Evolutionary conservation across 2,113 vertebrate genomes (phyloP).

Genomic region (Gnathonemus longibarbis): DNA sequence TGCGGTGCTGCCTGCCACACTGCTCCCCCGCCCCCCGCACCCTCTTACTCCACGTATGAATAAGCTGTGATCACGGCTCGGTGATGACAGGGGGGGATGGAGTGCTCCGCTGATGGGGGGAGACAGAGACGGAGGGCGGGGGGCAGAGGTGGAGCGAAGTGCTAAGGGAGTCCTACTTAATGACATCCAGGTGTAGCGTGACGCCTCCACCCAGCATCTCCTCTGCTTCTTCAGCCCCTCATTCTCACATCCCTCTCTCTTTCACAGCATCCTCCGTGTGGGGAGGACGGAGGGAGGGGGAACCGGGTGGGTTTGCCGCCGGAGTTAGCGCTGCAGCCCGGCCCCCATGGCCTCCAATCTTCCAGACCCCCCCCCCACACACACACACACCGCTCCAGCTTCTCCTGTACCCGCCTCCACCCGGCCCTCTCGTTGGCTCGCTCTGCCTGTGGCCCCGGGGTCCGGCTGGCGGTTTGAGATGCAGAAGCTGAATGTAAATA

Average conservation of each 20-base stretch:
- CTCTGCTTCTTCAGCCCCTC: constrained; percentile 44
- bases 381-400: neutral
- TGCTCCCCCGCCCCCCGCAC: neutral
- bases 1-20: neutral
- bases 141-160: constrained; percentile 21
- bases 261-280: constrained; percentile 53
- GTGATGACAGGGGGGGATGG: constrained; percentile 13
- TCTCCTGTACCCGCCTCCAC: neutral
- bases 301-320: constrained; percentile 58
- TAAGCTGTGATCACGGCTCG: neutral
- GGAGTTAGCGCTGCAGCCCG: constrained; percentile 41
- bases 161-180: constrained; percentile 56
- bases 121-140: constrained; percentile 29
- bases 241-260: constrained; percentile 65
- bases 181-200: constrained; percentile 56
- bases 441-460: neutral
- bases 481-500: constrained; percentile 49
- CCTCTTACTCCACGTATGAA: neutral
- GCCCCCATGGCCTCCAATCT: neutral
- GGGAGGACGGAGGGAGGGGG: constrained; percentile 50
- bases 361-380: neutral
- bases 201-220: constrained; percentile 54
- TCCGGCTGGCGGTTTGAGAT: constrained; percentile 26
- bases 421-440: neutral
- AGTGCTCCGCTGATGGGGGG: constrained; percentile 8